A percentile compares a stretch with the other conserved stretches of the same genome.
Evolutionary conservation across 2,797 vertebrate species (phyloP).

Genomic region (Oreortyx pictus): DNA sequence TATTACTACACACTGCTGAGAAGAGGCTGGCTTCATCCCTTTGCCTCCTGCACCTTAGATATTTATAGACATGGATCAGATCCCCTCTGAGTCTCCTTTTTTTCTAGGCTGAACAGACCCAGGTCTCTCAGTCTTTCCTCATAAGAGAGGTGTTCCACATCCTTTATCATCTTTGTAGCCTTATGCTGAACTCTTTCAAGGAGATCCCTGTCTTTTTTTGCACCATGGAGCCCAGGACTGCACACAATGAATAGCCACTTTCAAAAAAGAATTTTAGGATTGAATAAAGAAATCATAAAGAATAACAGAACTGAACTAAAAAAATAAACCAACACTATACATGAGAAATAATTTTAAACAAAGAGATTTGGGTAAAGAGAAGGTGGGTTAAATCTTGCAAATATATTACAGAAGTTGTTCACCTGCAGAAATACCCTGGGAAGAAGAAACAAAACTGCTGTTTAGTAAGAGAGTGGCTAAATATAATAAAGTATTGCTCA

Average conservation of each 20-base stretch:
- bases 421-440: background rate
- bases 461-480: background rate
- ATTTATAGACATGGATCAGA: too few relatives aligned
- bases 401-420: background rate
- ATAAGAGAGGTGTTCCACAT: too few relatives aligned
- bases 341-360: background rate
- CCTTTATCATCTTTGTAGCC: too few relatives aligned
- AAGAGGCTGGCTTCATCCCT: too few relatives aligned
- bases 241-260: background rate
- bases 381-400: background rate
- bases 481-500: background rate
- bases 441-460: background rate
- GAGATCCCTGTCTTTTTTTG: too few relatives aligned
- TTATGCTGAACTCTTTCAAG: too few relatives aligned
- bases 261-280: background rate
- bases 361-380: background rate
- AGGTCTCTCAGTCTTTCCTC: too few relatives aligned
- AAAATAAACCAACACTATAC: background rate
- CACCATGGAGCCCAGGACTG: too few relatives aligned
- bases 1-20: too few relatives aligned
- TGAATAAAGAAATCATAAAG: background rate
- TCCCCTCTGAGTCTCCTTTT: too few relatives aligned
- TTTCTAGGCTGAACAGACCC: too few relatives aligned
- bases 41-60: too few relatives aligned
- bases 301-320: background rate